Evolutionary conservation across 2,888 invertebrate species (phyloP), one percentile per base, ranked within the genome.

Genomic region (Pseudoips prasinana): DNA sequence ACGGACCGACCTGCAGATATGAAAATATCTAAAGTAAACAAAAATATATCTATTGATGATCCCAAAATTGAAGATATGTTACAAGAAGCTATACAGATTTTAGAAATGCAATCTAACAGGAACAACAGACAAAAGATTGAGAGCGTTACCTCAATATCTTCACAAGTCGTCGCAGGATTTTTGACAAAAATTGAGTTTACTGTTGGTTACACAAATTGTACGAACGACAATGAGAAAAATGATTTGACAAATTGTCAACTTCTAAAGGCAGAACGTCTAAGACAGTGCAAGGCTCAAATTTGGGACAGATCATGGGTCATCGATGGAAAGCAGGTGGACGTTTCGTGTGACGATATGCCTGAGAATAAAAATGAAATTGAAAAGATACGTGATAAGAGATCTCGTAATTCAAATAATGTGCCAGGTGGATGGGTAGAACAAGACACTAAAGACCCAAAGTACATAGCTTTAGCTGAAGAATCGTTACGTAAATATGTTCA

Each of bases 261-360:
- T 14, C 43, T 78, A 31, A 50, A 64, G 33, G 62, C 63, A 25
- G 70, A 75, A 58, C 62, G 63, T 11, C 26, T 77, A 9, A 64
- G 73, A 24, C 54, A 47, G 25, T 87, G 85, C 44, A 59, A 61
- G 40, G 75, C 68, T 1, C 58, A 76, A 50, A 59, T 85, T 25
- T 92, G 91, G 92, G 89, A 91, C 28, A 81, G 87, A 52, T 88
- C 91, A 2, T 93, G 92, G 92, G 44, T 90, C 29, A 79, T 89
- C 27, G 79, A 88, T 29, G 79, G 79, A 3, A 72, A 71, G 39
- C 71, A 84, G 64, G 64, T 78, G 19, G 73, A 80, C 45, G 79
- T 82, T 8, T 56, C 48, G 11, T 83, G 83, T 45, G 56, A 71
- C 19, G 58, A 69, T 17, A 30, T 46, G 2, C 14, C 2, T 23